A percentile compares a stretch with the other conserved stretches of the same genome.
Evolutionary conservation across 2,888 invertebrate genomes (phyloP).

Genomic region (Lithophane ornitopus): DNA sequence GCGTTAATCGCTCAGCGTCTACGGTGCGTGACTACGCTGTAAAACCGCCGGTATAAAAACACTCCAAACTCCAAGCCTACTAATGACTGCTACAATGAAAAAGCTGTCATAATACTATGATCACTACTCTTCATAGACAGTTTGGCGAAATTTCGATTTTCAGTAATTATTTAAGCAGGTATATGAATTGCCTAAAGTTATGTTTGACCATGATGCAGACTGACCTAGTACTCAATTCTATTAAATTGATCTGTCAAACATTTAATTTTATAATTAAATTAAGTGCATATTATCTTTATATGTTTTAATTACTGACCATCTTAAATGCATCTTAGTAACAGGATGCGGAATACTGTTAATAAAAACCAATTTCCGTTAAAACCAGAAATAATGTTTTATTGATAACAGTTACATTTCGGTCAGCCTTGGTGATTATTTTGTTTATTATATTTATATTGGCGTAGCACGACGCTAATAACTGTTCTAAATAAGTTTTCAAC

Average conservation of each 20-base stretch:
- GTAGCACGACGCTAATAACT: conserved; percentile 42
- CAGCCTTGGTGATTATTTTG: conserved; percentile 58
- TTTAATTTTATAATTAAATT: conserved; percentile 21
- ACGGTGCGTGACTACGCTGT: neutral
- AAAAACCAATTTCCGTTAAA: conserved; percentile 65
- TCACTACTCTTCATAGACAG: neutral
- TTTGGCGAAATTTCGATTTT: conserved; percentile 2
- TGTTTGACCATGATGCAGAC: neutral
- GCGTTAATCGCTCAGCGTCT: neutral
- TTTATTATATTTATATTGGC: conserved; percentile 49
- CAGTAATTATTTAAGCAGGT: neutral
- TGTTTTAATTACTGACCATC: conserved; percentile 49
- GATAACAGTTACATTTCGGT: conserved; percentile 49
- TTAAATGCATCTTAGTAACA: conserved; percentile 54
- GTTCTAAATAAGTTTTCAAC: conserved; percentile 45
- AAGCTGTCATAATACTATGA: neutral
- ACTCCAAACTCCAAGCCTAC: neutral
- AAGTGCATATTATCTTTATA: conserved; percentile 14
- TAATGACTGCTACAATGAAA: neutral
- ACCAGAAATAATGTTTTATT: conserved; percentile 63
- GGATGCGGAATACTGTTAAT: conserved; percentile 60
- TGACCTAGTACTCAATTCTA: conserved; percentile 1
- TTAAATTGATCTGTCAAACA: conserved; percentile 24
- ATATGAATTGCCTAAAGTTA: neutral
- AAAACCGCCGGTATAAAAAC: neutral